Evolutionary conservation across 2,888 invertebrate species (phyloP).

Genomic region (Lycocerus yunnanus): DNA sequence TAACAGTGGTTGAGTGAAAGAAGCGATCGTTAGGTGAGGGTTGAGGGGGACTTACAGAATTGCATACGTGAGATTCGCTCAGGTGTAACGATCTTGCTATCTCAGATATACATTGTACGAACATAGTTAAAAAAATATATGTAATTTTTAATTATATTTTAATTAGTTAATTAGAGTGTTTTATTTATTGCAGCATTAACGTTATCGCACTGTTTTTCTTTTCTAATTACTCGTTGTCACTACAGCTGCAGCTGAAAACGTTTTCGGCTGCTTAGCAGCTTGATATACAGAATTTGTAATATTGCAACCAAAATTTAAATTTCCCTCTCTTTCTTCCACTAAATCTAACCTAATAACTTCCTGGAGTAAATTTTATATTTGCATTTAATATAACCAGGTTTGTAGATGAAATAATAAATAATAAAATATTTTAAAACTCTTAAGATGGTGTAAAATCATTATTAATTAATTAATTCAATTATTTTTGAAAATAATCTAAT

Average conservation of each 20-base stretch:
- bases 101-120: not conserved
- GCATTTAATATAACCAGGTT: too few species aligned
- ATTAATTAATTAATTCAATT: too few species aligned
- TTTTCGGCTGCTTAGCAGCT: too few species aligned
- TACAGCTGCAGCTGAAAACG: not conserved
- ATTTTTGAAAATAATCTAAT: too few species aligned
- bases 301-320: too few species aligned
- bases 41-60: constrained; percentile 5
- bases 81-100: constrained; percentile 23
- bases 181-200: not conserved
- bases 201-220: not conserved
- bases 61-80: constrained; percentile 22
- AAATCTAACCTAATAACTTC: too few species aligned
- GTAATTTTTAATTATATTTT: not conserved
- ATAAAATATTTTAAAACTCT: too few species aligned
- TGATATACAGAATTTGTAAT: too few species aligned
- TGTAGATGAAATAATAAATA: too few species aligned
- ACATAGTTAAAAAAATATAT: not conserved
- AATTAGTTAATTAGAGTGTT: not conserved
- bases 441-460: too few species aligned
- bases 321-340: too few species aligned
- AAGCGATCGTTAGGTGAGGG: constrained; percentile 6
- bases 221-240: not conserved
- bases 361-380: too few species aligned
- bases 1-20: constrained; percentile 20